Evolutionary conservation across 2,888 invertebrate species (phyloP), one percentile per base, ranked within the genome.

Genomic region (Cosmopolites sordidus): DNA sequence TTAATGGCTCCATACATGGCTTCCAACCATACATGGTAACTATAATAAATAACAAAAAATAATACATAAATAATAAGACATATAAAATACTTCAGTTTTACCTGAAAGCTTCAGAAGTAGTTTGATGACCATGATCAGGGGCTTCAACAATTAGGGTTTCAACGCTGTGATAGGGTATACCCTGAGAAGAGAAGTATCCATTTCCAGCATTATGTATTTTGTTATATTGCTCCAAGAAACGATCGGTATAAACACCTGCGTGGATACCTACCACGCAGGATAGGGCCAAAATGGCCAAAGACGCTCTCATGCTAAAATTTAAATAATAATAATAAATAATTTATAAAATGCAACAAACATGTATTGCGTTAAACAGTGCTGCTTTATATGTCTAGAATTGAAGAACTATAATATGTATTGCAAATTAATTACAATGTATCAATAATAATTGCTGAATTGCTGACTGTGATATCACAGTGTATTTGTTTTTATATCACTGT

Each of bases 111-210:
- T 64, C 64, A 11, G 62, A 63, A 1, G 64, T 64, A 43, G 64
- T 64, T 55, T 63, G 60, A 47, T 64, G 64, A n/a, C 62, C 62
- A 29, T 62, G 54, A 46, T 62, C 62, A 30, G 62, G 62, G 41
- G 60, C 62, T 59, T 62, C 62, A n/a, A 57, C 56, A 12, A 63
- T 57, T 14, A 64, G 41, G 18, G 64, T 64, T 60, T 64, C 64
- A 9, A 62, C 56, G 4, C 62, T 43, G 40, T 64, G 64, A 54
- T 63, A 64, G 8, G 64, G 64, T 15, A 64, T 48, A 17, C 64
- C 64, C 9, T 62, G 56, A 17, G 38, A 16, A n/a, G 63, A 63
- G 46, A 64, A 64, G 45, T 64, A 64, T 17, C 63, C 62, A 48
- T 58, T 62, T 22, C 44, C 16, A 5, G 51, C 9, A 44, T 54